Conservation (phyloP, 2,113 vertebrate species). For the Heliornis fulica region DNA sequence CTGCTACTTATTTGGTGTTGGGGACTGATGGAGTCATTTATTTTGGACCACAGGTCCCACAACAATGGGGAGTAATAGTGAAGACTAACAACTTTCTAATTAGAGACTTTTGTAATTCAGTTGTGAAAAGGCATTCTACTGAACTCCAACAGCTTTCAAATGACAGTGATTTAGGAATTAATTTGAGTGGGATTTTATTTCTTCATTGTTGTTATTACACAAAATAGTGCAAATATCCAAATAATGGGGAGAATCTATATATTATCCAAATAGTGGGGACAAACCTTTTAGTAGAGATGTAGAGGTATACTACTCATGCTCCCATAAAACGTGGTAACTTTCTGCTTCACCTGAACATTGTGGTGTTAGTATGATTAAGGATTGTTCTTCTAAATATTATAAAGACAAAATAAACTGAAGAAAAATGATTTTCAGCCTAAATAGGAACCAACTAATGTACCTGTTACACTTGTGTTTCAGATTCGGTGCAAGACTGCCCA, state of each 20-base stretch:
- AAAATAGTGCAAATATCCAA: background rate
- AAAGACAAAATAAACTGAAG: background rate
- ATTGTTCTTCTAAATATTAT: background rate
- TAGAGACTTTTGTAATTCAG: background rate
- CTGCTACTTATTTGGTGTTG: background rate
- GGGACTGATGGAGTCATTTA: background rate
- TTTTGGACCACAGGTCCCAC: background rate
- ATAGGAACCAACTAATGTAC: background rate
- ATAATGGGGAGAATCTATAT: background rate
- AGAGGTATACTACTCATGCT: background rate
- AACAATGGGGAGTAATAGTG: background rate
- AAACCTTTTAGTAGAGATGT: no score
- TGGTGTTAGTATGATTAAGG: background rate
- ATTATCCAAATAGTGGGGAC: no score
- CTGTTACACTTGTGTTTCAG: constrained; percentile 72
- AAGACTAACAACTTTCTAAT: background rate
- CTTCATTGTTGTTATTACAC: background rate
- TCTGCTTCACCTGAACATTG: background rate
- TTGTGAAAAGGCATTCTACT: background rate
- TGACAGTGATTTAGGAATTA: background rate
- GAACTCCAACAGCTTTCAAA: background rate
- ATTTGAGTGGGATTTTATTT: background rate
- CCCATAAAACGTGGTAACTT: background rate
- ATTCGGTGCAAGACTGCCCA: constrained; percentile 97
- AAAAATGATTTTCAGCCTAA: background rate